Evolutionary conservation across 2,113 vertebrate genomes (phyloP).

Genomic region (Leuciscus idus): DNA sequence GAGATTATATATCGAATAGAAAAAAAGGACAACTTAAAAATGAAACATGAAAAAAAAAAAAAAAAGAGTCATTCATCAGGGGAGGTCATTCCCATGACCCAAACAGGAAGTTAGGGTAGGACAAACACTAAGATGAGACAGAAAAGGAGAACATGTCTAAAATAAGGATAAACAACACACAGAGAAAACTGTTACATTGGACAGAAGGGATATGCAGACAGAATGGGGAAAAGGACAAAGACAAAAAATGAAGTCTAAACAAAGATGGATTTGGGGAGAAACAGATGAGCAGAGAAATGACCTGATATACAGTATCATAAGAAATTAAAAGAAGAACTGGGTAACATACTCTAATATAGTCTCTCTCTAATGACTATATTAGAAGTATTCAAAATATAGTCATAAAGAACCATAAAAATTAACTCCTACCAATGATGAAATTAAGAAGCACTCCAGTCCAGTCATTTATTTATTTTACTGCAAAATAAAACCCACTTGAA

Average conservation of each 20-base stretch:
- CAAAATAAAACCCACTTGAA: too few relatives aligned
- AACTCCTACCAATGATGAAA: background rate
- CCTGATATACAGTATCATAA: background rate
- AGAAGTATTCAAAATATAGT: background rate
- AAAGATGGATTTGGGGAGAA: background rate
- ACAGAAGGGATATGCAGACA: background rate
- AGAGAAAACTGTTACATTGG: background rate
- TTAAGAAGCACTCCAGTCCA: background rate
- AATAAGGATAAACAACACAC: background rate
- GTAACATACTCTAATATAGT: background rate
- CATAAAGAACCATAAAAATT: background rate
- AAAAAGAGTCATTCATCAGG: background rate
- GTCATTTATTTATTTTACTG: too few relatives aligned
- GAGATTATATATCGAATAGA: background rate
- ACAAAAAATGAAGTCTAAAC: background rate
- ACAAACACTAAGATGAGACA: constrained; percentile 1
- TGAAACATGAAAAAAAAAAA: background rate
- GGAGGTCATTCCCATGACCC: constrained; percentile 58
- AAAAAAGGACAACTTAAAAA: constrained; percentile 15
- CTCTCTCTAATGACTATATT: background rate
- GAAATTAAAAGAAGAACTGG: background rate
- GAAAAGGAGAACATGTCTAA: constrained; percentile 23
- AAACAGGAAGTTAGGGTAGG: constrained; percentile 44
- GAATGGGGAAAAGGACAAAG: background rate
- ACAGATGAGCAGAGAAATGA: background rate